Base-by-base conservation (phyloP, 2,797 vertebrate genomes). In the Myotis myotis region DNA sequence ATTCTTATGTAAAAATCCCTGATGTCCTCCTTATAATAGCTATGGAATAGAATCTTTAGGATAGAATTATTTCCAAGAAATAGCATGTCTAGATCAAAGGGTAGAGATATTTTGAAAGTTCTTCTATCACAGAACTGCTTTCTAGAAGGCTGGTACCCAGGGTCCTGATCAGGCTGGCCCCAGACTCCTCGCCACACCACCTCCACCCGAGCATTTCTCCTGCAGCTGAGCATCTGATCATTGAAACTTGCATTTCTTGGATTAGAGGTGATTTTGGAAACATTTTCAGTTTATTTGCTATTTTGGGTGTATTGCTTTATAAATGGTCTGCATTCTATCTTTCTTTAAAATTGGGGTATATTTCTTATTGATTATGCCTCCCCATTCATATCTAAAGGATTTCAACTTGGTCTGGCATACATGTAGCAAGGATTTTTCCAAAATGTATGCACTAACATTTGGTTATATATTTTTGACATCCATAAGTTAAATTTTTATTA, bases 11-110 rank as follows among this genome's bases (percentile, higher is more conserved):
- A 75, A 93, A 93, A 70, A 57, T 71, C n/a, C 87, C 60, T 91
- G 55, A 17, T 38, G 68, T 25, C 80, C 57, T 53, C 62, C 19
- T 89, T 49, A 89, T 20, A 74, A 51, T 10, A 81, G 47, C 16
- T 71, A 66, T 81, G 49, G 38, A 60, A 78, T 20, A 79, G 57
- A 96, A 49, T 30, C 82, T 36, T 66, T 47, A 74, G 62, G 44
- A 20, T 2, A 88, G 76, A 93, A 87, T 95, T 88, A 89, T 95
- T 89, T 38, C 72, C 25, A 87, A 66, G 64, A 90, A 86, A 81
- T 3, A 85, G 20, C 15, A 55, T 23, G 49, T 6, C 22, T 6
- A 23, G 62, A 47, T 64, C 51, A 55, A 57, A 95, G 55, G 57
- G 12, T 3, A 25, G 20, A 53, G 51, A 72, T 53, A 20, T 51